Conservation (phyloP, 2,797 vertebrate species). For the Oreochromis grahami region DNA sequence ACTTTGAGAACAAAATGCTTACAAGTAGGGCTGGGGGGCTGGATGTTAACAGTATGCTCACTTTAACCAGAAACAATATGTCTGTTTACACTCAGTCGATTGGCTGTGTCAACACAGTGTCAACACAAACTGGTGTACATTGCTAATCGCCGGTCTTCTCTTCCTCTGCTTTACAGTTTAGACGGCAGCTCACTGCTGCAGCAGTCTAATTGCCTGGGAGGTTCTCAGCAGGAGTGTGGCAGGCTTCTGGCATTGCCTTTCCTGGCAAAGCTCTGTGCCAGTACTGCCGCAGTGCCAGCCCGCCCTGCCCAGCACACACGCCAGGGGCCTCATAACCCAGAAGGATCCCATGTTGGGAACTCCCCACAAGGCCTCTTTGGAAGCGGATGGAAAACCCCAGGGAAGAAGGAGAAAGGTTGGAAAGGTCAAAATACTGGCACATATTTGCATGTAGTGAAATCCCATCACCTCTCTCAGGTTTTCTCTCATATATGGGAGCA, state of each 20-base stretch:
- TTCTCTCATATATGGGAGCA: not conserved
- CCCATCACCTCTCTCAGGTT: not conserved
- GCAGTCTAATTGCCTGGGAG: constrained; percentile 63
- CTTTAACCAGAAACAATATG: constrained; percentile 38
- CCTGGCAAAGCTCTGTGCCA: constrained; percentile 55
- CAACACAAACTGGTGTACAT: constrained; percentile 28
- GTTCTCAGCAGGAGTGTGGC: constrained; percentile 58
- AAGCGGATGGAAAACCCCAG: constrained; percentile 63
- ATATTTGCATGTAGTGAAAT: not conserved
- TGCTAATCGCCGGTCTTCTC: constrained; percentile 23
- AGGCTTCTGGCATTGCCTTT: constrained; percentile 60
- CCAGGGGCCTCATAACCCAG: constrained; percentile 60
- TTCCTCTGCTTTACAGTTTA: constrained; percentile 21
- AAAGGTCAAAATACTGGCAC: constrained; percentile 57
- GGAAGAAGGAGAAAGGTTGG: constrained; percentile 48
- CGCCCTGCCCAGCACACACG: constrained; percentile 41
- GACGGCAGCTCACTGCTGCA: constrained; percentile 18
- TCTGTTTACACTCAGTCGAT: constrained; percentile 30
- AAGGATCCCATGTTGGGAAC: constrained; percentile 57
- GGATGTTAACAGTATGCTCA: constrained; percentile 17
- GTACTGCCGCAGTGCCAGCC: constrained; percentile 42
- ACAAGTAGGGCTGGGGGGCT: constrained; percentile 16
- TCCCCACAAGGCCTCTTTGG: constrained; percentile 49
- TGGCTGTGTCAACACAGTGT: constrained; percentile 21
- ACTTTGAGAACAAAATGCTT: constrained; percentile 52